These are phyloP conservation scores for Pteropus rufus DNA, from an alignment of 2,797 vertebrate genomes.

Conservation along the genomic window DNA sequence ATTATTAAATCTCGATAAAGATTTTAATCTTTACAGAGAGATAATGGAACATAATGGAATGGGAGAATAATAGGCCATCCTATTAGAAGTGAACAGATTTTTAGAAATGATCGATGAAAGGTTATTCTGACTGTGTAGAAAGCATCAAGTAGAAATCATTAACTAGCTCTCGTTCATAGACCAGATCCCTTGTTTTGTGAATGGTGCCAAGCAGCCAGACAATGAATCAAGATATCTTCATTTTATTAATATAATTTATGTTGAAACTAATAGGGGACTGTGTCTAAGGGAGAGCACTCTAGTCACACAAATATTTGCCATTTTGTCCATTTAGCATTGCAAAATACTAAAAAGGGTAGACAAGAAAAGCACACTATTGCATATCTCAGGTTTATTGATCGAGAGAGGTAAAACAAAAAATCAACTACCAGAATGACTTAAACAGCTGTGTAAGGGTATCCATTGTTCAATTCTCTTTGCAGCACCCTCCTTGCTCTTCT, in stretches of 20 bases:
- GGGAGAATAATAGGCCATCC: neutral
- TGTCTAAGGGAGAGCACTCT: neutral
- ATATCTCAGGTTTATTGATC: neutral
- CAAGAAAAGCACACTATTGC: neutral
- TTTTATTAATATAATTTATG: neutral
- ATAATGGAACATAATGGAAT: neutral
- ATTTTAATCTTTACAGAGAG: neutral
- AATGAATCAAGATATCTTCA: neutral
- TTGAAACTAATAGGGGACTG: slow-evolving; percentile 19
- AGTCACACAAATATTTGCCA: neutral
- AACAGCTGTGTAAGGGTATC: neutral
- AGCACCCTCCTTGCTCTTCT: neutral
- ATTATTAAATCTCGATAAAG: neutral
- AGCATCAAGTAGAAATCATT: neutral
- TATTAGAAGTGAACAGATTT: neutral
- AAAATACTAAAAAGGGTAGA: neutral
- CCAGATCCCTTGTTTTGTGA: neutral
- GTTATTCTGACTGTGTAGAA: neutral
- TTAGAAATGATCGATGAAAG: neutral
- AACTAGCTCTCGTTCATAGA: neutral
- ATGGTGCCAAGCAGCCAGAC: neutral
- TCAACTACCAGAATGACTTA: neutral
- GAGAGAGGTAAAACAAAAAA: neutral
- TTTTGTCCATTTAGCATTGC: neutral
- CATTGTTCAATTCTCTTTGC: neutral